These are phyloP conservation scores for Todus mexicanus DNA, from an alignment of 2,797 vertebrate genomes.

Conservation along the genomic window DNA sequence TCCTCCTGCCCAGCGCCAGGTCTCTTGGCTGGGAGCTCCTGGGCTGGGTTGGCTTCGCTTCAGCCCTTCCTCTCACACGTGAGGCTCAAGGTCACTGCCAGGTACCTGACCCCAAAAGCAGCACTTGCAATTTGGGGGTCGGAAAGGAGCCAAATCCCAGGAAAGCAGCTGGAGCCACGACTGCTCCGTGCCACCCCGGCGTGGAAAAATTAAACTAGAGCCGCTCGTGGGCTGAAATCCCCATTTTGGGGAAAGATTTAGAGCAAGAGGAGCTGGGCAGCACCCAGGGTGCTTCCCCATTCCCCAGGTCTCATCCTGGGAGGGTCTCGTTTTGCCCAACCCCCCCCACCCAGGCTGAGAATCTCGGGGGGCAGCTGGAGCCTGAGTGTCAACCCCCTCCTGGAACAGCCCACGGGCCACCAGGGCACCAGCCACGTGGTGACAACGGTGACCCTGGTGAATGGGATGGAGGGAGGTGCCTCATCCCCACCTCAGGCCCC, in stretches of 20 bases:
- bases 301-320: not conserved
- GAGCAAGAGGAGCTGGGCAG: not conserved
- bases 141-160: not conserved
- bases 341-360: not conserved
- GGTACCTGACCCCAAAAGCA: not conserved
- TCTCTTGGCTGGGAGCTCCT: not conserved
- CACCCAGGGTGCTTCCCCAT: not conserved
- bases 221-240: not conserved
- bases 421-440: rapidly evolving
- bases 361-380: not conserved
- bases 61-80: not conserved
- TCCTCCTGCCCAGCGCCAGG: not conserved
- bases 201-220: not conserved
- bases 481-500: not conserved
- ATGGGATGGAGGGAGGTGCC: not conserved
- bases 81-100: rapidly evolving
- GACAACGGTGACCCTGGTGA: not conserved
- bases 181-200: rapidly evolving
- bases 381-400: not conserved
- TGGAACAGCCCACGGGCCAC: not conserved
- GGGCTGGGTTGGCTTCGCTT: not conserved
- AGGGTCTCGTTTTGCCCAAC: too few relatives aligned
- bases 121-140: rapidly evolving
- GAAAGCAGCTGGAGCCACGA: rapidly evolving
- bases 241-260: not conserved